Conservation (phyloP, 1,140 invertebrate genomes). For the Meteorus sp. region DNA sequence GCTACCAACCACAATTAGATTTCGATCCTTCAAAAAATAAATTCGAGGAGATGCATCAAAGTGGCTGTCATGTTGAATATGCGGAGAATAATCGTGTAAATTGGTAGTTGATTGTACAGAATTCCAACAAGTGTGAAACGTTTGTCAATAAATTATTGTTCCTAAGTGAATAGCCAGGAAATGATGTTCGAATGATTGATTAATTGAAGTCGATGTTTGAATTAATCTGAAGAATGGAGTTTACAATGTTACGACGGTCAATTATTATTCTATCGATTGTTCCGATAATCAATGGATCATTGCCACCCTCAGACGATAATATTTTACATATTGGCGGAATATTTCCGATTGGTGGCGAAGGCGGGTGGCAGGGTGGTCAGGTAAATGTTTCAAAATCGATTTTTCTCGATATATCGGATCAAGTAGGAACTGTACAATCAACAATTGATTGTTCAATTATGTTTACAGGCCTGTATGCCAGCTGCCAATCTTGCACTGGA, state of each 20-base stretch:
- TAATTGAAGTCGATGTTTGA: no score
- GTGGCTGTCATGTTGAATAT: no score
- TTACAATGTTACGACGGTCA: conserved; percentile 18
- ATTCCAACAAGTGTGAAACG: no score
- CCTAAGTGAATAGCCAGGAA: no score
- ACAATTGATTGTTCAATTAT: neutral
- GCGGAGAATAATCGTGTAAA: no score
- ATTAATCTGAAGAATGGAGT: neutral
- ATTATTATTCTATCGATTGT: conserved; percentile 35
- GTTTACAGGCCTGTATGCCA: conserved; percentile 79
- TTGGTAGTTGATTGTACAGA: no score
- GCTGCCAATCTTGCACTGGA: conserved; percentile 93
- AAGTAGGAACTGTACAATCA: neutral
- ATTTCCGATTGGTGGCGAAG: conserved; percentile 93
- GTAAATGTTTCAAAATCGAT: conserved; percentile 41
- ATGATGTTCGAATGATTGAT: no score
- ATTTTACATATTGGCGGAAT: conserved; percentile 95
- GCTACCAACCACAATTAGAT: no score
- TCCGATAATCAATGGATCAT: conserved; percentile 35
- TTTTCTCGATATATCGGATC: neutral
- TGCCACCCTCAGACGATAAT: conserved; percentile 57
- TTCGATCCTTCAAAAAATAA: no score
- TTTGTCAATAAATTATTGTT: no score
- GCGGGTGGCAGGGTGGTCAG: conserved; percentile 94
- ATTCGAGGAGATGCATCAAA: no score